Evolutionary conservation across 2,113 vertebrate genomes (phyloP), one percentile per base, ranked within the genome.

Genomic region (Phaetusa simplex): DNA sequence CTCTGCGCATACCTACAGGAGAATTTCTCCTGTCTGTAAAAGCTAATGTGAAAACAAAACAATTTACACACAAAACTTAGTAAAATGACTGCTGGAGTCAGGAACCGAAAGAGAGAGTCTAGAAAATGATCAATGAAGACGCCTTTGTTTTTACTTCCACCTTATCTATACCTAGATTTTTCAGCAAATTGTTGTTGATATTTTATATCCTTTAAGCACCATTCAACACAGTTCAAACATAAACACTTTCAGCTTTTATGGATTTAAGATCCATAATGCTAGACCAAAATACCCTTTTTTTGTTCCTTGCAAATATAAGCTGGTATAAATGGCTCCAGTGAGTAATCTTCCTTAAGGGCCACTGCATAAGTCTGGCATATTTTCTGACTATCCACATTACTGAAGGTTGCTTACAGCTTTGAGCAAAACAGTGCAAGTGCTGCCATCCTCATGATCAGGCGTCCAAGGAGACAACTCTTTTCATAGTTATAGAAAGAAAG

Each of bases 351-450:
- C 94, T 93, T 92, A 82, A 95, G 94, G 96, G 94, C 82, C 72
- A 73, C 89, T 87, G 73, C 87, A 21, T 83, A 97, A 97, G 84
- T 85, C 80, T 97, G 89, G 82, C 95, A 88, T 97, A 90, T 97
- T 97, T 95, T 97, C 76, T 94, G 97, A 85, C 94, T 93, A 53
- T 93, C 86, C 85, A 72, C 92, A 94, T 97, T 71, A 96, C 66
- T 96, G 97, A 98, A 98, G 96, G 96, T 98, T 98, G 97, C 96
- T 96, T 45, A 95, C 96, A 95, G 97, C 97, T 97, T 38, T 85
- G 85, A 97, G 96, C 95, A 84, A 97, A 96, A 96, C 86, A 95
- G 82, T 2, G 52, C 91, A 83, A 18, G 27, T 20, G 7, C 93
- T 92, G 95, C 82, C 86, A 67, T 83, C 90, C 94, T 88, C 94